phyloP scores from a whole-genome alignment of 2,888 invertebrate genomes.

The Neoscelio sp. region DNA sequence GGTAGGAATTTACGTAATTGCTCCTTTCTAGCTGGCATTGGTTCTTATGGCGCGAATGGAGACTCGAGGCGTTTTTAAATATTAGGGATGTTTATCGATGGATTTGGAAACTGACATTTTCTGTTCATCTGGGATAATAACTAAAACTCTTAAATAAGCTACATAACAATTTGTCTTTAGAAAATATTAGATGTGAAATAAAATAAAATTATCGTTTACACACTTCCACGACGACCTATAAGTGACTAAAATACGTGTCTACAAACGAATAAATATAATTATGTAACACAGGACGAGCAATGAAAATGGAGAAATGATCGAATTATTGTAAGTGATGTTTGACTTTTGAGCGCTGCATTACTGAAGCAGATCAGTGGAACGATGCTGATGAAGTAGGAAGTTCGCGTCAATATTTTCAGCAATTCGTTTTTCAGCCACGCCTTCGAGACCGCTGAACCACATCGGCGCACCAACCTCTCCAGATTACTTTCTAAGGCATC shows the following conservation, averaged over 20 bases:
- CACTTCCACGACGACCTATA: constrained; percentile 24
- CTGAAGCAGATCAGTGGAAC: constrained; percentile 51
- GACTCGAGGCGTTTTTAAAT: too few species aligned
- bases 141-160: too few species aligned
- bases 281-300: constrained; percentile 20
- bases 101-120: too few species aligned
- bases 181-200: too few species aligned
- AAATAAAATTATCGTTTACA: constrained; percentile 13
- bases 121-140: too few species aligned
- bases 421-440: constrained; percentile 68
- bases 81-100: too few species aligned
- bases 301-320: constrained; percentile 12
- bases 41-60: too few species aligned
- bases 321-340: constrained; percentile 37
- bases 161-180: too few species aligned
- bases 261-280: constrained; percentile 51
- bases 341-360: constrained; percentile 40
- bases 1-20: too few species aligned
- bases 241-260: constrained; percentile 13
- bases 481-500: constrained; percentile 65
- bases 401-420: constrained; percentile 66
- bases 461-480: constrained; percentile 64
- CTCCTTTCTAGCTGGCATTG: too few species aligned
- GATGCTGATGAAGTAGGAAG: constrained; percentile 60
- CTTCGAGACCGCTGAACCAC: constrained; percentile 69